A percentile compares a stretch with the other conserved stretches of the same genome.
These are phyloP conservation scores for Alligator sinensis DNA, from an alignment of 2,113 vertebrate species.

Conservation along the genomic window DNA sequence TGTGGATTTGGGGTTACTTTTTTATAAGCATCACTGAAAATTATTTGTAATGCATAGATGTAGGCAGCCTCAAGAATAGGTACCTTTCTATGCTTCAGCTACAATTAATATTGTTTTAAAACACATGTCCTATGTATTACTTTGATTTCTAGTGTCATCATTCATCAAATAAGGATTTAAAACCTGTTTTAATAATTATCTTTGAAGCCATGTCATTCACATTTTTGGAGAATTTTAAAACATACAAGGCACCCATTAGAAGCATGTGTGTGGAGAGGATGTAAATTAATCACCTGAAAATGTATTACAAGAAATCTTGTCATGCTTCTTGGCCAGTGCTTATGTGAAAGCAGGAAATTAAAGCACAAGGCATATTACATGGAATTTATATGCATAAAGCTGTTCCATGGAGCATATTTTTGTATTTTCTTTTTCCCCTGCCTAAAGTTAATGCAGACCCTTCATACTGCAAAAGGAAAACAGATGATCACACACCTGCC, in stretches of 20 bases:
- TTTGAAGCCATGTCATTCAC: not conserved
- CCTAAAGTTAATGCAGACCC: not conserved
- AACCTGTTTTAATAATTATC: not conserved
- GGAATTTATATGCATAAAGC: not conserved
- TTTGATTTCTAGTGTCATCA: not conserved
- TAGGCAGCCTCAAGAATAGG: not conserved
- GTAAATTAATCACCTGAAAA: not conserved
- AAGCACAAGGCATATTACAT: not conserved
- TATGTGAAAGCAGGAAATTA: not conserved
- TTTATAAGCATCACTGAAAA: not conserved
- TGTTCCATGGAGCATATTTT: not conserved
- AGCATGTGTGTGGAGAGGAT: not conserved
- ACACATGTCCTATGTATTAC: not conserved
- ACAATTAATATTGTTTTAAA: not conserved
- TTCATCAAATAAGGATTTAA: not conserved
- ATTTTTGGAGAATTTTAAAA: not conserved
- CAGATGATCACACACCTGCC: not conserved
- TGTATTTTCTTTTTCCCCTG: not conserved
- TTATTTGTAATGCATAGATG: constrained; percentile 27
- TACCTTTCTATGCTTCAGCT: too few relatives aligned
- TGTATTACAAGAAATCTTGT: not conserved
- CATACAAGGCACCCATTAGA: not conserved
- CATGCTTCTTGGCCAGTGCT: not conserved
- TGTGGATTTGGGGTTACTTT: too few relatives aligned
- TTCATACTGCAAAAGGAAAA: not conserved